These are phyloP conservation scores for Syrmaticus mikado DNA, from an alignment of 2,113 vertebrate species.

Conservation along the genomic window DNA sequence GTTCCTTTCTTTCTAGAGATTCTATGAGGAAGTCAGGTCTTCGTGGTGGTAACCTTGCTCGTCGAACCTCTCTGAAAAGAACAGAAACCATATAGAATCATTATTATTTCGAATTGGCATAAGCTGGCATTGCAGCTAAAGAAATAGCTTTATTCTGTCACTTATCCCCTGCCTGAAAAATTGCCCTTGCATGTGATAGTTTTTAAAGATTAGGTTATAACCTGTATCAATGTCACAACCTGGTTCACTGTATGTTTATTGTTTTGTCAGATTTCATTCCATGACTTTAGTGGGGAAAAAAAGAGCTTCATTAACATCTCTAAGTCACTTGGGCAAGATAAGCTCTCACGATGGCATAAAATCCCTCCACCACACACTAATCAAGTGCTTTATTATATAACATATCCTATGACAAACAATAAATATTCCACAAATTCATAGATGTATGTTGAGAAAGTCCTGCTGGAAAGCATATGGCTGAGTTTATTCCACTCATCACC, in stretches of 20 bases:
- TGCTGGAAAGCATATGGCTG: neutral
- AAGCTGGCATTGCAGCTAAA: neutral
- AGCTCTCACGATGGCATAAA: neutral
- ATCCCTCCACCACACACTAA: neutral
- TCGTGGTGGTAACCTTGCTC: slow-evolving; percentile 70
- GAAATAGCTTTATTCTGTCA: neutral
- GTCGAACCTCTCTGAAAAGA: slow-evolving; percentile 56
- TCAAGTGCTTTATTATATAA: neutral
- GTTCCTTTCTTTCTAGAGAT: slow-evolving; percentile 35
- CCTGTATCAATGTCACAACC: neutral
- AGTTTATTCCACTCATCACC: neutral
- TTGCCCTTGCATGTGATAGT: neutral
- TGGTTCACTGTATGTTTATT: neutral
- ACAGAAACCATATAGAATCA: neutral
- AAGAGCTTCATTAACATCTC: neutral
- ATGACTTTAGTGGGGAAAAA: neutral
- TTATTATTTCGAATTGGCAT: neutral
- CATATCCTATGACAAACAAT: neutral
- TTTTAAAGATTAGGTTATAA: neutral
- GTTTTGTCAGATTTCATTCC: neutral
- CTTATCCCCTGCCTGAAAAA: neutral
- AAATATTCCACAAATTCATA: neutral
- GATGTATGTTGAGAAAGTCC: neutral
- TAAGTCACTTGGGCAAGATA: neutral
- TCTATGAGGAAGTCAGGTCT: slow-evolving; percentile 74